Base-by-base conservation (phyloP, 1,140 invertebrate species). In the Olivierus martensii region DNA sequence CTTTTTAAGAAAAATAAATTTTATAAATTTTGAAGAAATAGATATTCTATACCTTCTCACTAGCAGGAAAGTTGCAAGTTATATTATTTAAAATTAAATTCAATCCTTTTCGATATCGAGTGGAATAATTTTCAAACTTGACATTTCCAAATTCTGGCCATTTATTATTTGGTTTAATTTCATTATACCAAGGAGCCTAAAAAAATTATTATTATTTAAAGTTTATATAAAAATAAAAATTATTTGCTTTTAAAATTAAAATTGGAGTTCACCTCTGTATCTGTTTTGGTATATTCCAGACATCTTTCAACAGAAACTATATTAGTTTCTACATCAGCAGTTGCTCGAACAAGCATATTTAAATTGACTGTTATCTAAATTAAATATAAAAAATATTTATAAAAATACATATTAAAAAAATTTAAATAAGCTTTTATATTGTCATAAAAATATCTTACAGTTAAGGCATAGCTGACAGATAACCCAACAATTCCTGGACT, bases 391-490 rank as follows among this genome's bases (percentile, higher is more conserved):
- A 43, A 21, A 34, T 37, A 21, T 47, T 34, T 34, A 28, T n/a
- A 35, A 37, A 17, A 15, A 7, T 22, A 17, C 2, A 14, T 22
- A 15, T 51, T 15, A 28, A 51, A 51, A 21, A n/a, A 18, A n/a
- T 21, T 21, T 10, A 18, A 22, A 50, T 11, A 39, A 41, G 36
- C 15, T 17, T 18, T 18, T 45, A 14, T 45, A 7, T 45, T 50
- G n/a, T 6, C 4, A 14, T n/a, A n/a, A n/a, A n/a, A n/a, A n/a
- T n/a, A n/a, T n/a, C 55, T 61, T 59, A 86, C 83, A 75, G 85
- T 84, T 45, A 94, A 70, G 21, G 90, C 84, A 68, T 93, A 94
- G 62, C 83, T 91, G 61, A 95, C 76, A 1, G 88, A 91, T 21
- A 95, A 72, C 37, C 90, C 90, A 43, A 92, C 88, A 43, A 87